Conservation (phyloP, 2,113 vertebrate species). For the Calypte anna region DNA sequence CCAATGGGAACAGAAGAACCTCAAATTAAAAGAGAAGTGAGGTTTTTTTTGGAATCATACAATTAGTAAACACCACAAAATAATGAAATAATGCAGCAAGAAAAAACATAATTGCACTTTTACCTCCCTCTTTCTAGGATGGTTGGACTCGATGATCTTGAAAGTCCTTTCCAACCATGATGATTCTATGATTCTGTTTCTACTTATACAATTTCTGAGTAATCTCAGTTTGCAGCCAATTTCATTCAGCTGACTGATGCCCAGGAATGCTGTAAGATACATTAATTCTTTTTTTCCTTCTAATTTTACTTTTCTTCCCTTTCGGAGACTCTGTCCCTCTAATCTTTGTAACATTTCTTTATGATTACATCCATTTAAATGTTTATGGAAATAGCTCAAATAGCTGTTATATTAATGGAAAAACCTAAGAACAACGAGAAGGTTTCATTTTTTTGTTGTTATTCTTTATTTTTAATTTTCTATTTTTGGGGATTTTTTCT, state of each 20-base stretch:
- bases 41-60: neutral
- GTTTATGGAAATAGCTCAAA: neutral
- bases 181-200: too few relatives aligned
- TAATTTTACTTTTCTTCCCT: neutral
- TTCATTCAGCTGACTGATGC: neutral
- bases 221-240: neutral
- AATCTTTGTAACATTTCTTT: neutral
- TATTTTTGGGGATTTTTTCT: neutral
- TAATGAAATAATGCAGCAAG: neutral
- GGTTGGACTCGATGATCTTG: too few relatives aligned
- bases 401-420: neutral
- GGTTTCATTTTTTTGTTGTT: neutral
- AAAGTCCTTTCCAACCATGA: too few relatives aligned
- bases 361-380: neutral
- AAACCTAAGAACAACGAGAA: neutral
- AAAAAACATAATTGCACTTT: neutral
- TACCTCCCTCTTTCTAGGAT: neutral
- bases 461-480: too few relatives aligned
- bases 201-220: neutral
- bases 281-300: neutral
- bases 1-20: accelerated
- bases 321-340: neutral
- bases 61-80: accelerated
- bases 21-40: neutral
- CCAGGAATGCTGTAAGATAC: neutral